These are phyloP conservation scores for Aegithalos caudatus DNA, from an alignment of 2,113 vertebrate species.

Conservation along the genomic window DNA sequence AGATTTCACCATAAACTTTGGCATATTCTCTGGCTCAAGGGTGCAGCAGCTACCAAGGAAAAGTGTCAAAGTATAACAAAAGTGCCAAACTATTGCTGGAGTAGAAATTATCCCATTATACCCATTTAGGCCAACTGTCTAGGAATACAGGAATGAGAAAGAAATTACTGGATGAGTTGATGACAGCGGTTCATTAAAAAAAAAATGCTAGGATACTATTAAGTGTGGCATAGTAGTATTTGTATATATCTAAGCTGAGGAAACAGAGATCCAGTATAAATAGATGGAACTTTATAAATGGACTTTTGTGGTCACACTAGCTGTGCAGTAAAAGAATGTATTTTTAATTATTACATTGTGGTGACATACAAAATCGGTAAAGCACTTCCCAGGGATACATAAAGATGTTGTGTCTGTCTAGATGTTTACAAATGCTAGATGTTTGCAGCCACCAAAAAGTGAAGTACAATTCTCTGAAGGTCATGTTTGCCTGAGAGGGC, in stretches of 20 bases:
- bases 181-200: conserved; percentile 4
- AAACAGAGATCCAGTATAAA: not conserved
- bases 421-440: not conserved
- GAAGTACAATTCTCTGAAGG: not conserved
- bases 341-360: not conserved
- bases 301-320: not conserved
- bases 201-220: not conserved
- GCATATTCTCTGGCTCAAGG: not conserved
- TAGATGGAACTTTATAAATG: not conserved
- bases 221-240: not conserved
- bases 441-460: not conserved
- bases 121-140: not conserved
- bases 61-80: no score
- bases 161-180: not conserved
- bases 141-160: not conserved
- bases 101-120: not conserved
- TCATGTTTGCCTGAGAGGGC: not conserved
- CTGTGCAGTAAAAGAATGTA: not conserved
- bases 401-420: not conserved
- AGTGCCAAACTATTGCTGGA: not conserved
- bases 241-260: not conserved
- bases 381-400: not conserved
- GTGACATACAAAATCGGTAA: not conserved
- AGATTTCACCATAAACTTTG: not conserved
- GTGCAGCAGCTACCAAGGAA: not conserved